Percentiles rank a stretch among this genome's conserved stretches.
Evolutionary conservation across 2,797 vertebrate genomes (phyloP).

Genomic region (Cynopterus sphinx): DNA sequence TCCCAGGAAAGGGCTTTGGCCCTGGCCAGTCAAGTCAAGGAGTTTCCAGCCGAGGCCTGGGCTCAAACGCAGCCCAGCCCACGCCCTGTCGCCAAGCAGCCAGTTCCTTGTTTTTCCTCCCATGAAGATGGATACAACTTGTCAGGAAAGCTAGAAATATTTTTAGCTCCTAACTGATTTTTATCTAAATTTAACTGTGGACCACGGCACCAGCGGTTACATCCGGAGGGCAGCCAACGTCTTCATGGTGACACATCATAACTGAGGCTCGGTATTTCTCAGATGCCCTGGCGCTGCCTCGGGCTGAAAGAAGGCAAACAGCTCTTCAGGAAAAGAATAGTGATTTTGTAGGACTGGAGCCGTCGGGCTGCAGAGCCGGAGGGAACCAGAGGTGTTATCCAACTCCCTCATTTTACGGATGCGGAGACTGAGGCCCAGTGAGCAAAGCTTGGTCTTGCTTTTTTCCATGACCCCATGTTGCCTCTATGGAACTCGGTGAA

Average conservation of each 20-base stretch:
- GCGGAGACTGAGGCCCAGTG: not conserved
- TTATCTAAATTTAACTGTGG: conserved; percentile 77
- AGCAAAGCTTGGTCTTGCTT: not conserved
- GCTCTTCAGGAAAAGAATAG: conserved; percentile 13
- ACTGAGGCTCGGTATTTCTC: conserved; percentile 40
- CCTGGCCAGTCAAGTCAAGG: not conserved
- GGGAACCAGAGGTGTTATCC: not conserved
- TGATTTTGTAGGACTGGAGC: not conserved
- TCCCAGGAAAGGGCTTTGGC: not conserved
- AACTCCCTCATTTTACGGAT: not conserved
- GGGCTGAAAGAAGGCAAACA: not conserved
- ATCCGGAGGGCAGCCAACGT: conserved; percentile 40
- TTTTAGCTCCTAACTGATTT: conserved; percentile 67
- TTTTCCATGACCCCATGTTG: fast-evolving
- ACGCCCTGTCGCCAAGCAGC: conserved; percentile 48
- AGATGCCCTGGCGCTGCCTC: conserved; percentile 19
- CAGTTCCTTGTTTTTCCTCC: conserved; percentile 49
- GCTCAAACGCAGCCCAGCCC: not conserved
- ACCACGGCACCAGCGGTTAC: conserved; percentile 14
- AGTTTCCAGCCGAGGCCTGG: not conserved
- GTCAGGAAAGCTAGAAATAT: conserved; percentile 67
- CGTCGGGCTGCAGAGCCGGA: not conserved
- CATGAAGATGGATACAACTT: conserved; percentile 49
- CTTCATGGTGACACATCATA: conserved; percentile 65
- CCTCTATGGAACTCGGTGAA: not conserved